These are phyloP conservation scores for Poeciliopsis retropinna DNA, from an alignment of 2,113 vertebrate species.

Conservation along the genomic window DNA sequence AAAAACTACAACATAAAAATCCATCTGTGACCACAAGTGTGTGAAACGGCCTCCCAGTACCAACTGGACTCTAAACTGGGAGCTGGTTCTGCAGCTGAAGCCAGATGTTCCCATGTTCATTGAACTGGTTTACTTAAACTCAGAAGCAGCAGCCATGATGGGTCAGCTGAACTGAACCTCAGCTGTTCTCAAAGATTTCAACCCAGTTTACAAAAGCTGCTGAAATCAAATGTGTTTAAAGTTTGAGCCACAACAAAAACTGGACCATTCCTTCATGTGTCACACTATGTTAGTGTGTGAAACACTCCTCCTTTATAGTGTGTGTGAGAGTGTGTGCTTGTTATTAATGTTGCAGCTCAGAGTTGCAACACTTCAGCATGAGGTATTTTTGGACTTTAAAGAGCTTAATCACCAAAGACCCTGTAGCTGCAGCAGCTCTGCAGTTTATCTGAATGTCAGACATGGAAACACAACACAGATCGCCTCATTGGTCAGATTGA, in stretches of 20 bases:
- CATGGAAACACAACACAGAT: constrained; percentile 65
- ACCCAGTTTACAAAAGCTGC: constrained; percentile 80
- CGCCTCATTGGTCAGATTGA: constrained; percentile 67
- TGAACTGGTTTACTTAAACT: constrained; percentile 75
- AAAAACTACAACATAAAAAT: constrained; percentile 73
- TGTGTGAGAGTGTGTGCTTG: constrained; percentile 64
- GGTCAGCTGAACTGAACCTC: constrained; percentile 73
- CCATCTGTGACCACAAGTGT: constrained; percentile 49
- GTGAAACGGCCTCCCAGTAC: constrained; percentile 60
- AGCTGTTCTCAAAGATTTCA: constrained; percentile 73
- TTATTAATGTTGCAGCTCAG: constrained; percentile 75
- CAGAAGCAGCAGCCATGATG: constrained; percentile 76
- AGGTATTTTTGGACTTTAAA: constrained; percentile 78
- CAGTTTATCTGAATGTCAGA: constrained; percentile 65
- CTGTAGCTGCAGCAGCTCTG: constrained; percentile 47
- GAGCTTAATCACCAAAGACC: constrained; percentile 71
- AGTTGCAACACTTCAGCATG: constrained; percentile 64
- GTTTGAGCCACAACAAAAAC: constrained; percentile 65
- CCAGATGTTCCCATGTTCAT: constrained; percentile 81
- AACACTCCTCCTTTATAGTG: constrained; percentile 57
- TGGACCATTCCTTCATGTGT: constrained; percentile 36
- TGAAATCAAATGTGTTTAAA: constrained; percentile 72
- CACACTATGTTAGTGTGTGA: constrained; percentile 33
- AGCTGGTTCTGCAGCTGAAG: constrained; percentile 70
- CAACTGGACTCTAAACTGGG: constrained; percentile 76